Percentiles rank a stretch among this genome's conserved stretches.
Conservation (phyloP, 35 echinoderm and acorn worm genomes). For the Lytechinus variegatus region DNA sequence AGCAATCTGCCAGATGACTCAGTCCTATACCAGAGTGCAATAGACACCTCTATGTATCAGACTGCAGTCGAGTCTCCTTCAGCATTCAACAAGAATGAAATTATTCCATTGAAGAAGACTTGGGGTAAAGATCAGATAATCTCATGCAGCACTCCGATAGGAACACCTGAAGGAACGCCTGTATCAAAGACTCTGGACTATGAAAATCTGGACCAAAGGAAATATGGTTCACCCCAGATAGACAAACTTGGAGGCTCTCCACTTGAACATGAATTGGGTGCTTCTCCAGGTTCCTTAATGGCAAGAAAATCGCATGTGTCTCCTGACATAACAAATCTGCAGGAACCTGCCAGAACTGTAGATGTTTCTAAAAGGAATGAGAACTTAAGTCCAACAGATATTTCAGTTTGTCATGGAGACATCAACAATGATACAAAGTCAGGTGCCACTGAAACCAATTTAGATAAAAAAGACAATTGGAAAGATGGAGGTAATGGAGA, state of each 20-base stretch:
- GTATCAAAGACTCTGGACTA: neutral
- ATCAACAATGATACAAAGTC: neutral
- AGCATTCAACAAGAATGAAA: neutral
- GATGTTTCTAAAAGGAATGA: neutral
- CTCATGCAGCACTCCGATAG: slow-evolving; percentile 9
- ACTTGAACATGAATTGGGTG: neutral
- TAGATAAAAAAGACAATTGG: neutral
- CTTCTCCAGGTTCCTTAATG: neutral
- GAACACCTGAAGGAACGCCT: neutral
- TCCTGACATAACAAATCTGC: neutral
- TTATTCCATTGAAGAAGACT: neutral
- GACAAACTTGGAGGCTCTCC: neutral
- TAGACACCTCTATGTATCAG: slow-evolving; percentile 58
- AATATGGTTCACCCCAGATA: neutral
- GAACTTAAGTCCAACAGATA: neutral
- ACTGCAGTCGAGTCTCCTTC: slow-evolving; percentile 59
- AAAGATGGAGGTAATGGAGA: neutral
- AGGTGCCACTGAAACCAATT: neutral
- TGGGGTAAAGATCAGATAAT: slow-evolving; percentile 31
- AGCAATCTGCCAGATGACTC: slow-evolving; percentile 27
- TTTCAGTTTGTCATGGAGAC: neutral
- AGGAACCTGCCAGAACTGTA: neutral
- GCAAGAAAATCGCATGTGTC: neutral
- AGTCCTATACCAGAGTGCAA: slow-evolving; percentile 56
- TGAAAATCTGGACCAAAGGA: neutral